Conservation (phyloP, 2,888 invertebrate species). For the Andrena camellia region DNA sequence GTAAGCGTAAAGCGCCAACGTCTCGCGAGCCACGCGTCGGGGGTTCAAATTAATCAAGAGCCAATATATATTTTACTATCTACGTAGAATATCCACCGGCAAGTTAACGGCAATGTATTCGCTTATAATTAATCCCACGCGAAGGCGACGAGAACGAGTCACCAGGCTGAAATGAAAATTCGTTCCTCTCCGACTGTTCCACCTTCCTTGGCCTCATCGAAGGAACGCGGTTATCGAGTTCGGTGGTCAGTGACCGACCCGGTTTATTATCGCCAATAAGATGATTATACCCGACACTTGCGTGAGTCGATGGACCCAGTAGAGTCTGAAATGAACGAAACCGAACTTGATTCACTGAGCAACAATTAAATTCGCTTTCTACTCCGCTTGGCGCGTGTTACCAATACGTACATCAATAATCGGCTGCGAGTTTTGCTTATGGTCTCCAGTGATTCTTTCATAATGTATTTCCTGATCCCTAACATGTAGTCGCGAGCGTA, state of each 20-base stretch:
- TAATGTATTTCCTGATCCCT: conserved; percentile 93
- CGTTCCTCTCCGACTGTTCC: background rate
- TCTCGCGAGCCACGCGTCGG: too few species aligned
- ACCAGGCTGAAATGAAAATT: background rate
- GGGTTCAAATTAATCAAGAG: too few species aligned
- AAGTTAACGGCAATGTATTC: conserved; percentile 14
- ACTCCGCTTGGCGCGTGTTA: background rate
- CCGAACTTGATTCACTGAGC: background rate
- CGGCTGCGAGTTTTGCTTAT: conserved; percentile 89
- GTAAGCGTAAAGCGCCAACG: background rate
- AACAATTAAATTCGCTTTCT: background rate
- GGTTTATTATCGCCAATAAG: conserved; percentile 85
- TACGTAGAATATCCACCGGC: conserved; percentile 1
- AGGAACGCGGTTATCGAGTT: conserved; percentile 67
- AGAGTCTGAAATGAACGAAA: conserved; percentile 87
- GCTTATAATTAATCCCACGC: background rate
- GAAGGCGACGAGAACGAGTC: background rate
- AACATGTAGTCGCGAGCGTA: conserved; percentile 93
- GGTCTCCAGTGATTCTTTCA: conserved; percentile 91
- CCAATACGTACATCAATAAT: conserved; percentile 87
- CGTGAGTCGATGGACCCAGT: conserved; percentile 89
- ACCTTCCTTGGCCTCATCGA: background rate
- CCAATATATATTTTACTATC: background rate
- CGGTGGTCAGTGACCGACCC: conserved; percentile 75
- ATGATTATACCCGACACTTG: conserved; percentile 88